Base-by-base conservation (phyloP, 2,797 vertebrate genomes). In the Schizothorax lantsangensis region DNA sequence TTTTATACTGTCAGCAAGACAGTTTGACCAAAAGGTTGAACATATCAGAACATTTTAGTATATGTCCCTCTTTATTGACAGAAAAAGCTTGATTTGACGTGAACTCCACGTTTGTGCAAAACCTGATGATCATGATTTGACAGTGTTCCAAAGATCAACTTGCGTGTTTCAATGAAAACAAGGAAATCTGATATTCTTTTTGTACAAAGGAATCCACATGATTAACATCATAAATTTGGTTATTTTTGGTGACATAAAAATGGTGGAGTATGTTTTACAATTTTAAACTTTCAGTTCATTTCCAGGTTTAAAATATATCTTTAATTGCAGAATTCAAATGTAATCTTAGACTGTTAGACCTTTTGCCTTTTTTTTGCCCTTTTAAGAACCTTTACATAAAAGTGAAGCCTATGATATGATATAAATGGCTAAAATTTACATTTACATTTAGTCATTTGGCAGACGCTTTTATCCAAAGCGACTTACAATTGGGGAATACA, bases 41-140 rank as follows among this genome's bases (percentile, higher is more conserved):
- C 10, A 54, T 23, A 77, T 36, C 9, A 4, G 5, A 54, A 14
- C 36, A 7, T 17, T 40, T n/a, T 78, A n/a, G 21, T 79, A 1
- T 59, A 38, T 30, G 8, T 52, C 17, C 9, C 15, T 19, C 12
- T 33, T 33, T 30, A 47, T 30, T 49, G 11, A 17, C 52, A 40
- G 33, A 21, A 79, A 79, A 14, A 6, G 4, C 7, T 74, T 38
- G 11, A 38, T 9, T 21, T 57, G 33, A 78, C 33, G 38, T 49
- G 71, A 73, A 78, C 6, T 54, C 43, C 14, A 59, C 57, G 1
- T 52, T 77, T 77, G 74, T 38, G 30, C 49, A 7, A 59, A 78
- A 78, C 74, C 74, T 36, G 73, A 77, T 54, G 30, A n/a, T 78
- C 52, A 59, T 40, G 12, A 40, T 78, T 59, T 59, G 33, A 59